A percentile compares a stretch with the other conserved stretches of the same genome.
These are phyloP conservation scores for Caenorhabditis panamensis DNA, from an alignment of 2,888 invertebrate genomes.

Conservation along the genomic window DNA sequence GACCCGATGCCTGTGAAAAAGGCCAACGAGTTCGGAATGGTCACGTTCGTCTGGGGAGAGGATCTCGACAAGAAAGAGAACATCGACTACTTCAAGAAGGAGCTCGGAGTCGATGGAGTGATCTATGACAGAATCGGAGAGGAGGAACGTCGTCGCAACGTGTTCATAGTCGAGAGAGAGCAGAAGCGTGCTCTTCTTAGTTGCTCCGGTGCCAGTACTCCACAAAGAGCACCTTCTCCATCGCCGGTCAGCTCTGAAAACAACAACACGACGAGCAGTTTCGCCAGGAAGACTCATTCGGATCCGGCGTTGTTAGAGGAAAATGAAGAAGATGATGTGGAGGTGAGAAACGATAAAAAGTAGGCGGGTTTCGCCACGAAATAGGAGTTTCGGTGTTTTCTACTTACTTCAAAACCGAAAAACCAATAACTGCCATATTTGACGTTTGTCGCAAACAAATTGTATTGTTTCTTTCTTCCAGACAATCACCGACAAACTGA, in stretches of 20 bases:
- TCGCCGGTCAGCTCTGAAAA: slow-evolving; percentile 35
- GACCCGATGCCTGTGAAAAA: slow-evolving; percentile 85
- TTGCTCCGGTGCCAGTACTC: slow-evolving; percentile 56
- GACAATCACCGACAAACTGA: slow-evolving; percentile 27
- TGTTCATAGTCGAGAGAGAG: slow-evolving; percentile 78
- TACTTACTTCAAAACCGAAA: no score
- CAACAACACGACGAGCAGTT: slow-evolving; percentile 29
- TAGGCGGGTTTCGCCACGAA: no score
- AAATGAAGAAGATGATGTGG: slow-evolving; percentile 37
- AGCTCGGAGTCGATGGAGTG: slow-evolving; percentile 93
- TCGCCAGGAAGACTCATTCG: slow-evolving; percentile 25
- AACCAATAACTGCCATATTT: no score
- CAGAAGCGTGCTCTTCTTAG: slow-evolving; percentile 70
- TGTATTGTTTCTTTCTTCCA: slow-evolving; percentile 3
- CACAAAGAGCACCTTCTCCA: slow-evolving; percentile 51
- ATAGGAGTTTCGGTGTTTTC: no score
- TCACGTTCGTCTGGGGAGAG: slow-evolving; percentile 96
- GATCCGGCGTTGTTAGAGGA: slow-evolving; percentile 47
- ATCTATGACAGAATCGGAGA: slow-evolving; percentile 89
- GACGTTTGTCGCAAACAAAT: background rate
- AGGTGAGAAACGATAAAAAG: slow-evolving; percentile 9
- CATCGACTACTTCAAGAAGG: slow-evolving; percentile 91
- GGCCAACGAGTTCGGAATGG: slow-evolving; percentile 89
- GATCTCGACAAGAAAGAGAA: slow-evolving; percentile 92
- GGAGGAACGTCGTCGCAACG: slow-evolving; percentile 74